phyloP scores from a whole-genome alignment of 1,140 invertebrate species.

The Holotrichia oblita region DNA sequence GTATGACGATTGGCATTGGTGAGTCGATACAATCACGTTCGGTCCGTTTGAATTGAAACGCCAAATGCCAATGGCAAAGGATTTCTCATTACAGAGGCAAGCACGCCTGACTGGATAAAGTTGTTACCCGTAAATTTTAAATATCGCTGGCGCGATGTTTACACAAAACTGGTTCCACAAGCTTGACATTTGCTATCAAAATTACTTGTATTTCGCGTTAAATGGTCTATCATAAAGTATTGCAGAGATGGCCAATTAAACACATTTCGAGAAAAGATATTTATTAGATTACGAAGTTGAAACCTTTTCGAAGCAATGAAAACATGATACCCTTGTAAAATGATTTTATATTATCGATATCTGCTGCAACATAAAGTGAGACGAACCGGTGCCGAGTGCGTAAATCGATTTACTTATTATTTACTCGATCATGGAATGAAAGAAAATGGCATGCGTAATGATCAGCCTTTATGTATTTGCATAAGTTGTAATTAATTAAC shows the following conservation, averaged over 20 bases:
- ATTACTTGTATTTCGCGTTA: neutral
- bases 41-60: slow-evolving; percentile 23
- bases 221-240: neutral
- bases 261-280: neutral
- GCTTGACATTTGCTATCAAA: neutral
- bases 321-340: no score
- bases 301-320: neutral
- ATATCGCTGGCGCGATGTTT: neutral
- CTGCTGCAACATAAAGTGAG: no score
- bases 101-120: neutral
- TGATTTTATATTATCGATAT: no score
- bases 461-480: no score
- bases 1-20: slow-evolving; percentile 10
- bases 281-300: neutral
- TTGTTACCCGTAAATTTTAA: slow-evolving; percentile 9
- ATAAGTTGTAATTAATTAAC: no score
- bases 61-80: slow-evolving; percentile 4
- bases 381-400: no score
- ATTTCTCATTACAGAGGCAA: slow-evolving; percentile 8
- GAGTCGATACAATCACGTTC: neutral
- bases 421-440: no score
- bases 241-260: neutral
- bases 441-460: no score
- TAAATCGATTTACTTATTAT: no score
- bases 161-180: neutral